Evolutionary conservation across 2,888 invertebrate species (phyloP), one percentile per base, ranked within the genome.

Genomic region (Drosophila fungiperda): DNA sequence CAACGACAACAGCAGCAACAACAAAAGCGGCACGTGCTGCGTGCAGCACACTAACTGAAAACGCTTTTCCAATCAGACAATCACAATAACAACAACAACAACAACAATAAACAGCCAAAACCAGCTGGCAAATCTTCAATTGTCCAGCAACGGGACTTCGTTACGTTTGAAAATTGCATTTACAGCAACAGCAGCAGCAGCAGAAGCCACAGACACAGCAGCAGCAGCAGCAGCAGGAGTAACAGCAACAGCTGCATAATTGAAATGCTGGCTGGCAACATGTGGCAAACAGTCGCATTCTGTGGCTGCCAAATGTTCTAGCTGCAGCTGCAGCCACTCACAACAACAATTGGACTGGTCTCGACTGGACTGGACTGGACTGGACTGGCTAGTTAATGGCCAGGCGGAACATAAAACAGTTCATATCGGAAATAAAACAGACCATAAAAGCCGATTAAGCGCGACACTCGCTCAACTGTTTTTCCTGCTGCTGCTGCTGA

Each of bases 401-500:
- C 63, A 67, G 52, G 52, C 64, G 68, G 54, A 55, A 60, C 73
- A 75, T 82, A 73, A 78, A 80, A 85, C 85, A 86, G 90, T 87
- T 86, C 86, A 88, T 87, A 86, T 86, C 88, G 78, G 69, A 86
- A 82, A 87, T 86, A 89, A 86, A 89, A 89, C 90, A 87, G 86
- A 87, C 83, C 90, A 85, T 89, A 89, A 89, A 86, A 86, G 90
- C 85, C 88, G 85, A 86, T 86, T 86, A 89, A 87, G 74, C 74
- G 82, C 89, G 76, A 83, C 89, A 83, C 87, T 83, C 78, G 87
- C 67, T 78, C 79, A 86, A 89, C 76, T 79, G 69, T 71, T 72
- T 84, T 74, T 80, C 60, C 50, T 65, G 61, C 57, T 64, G 76
- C 20, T 64, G 72, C 11, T 63, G 66, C 1, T 71, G 67, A 57